Evolutionary conservation across 2,888 invertebrate genomes (phyloP), one percentile per base, ranked within the genome.

Genomic region (Drosophila putrida): DNA sequence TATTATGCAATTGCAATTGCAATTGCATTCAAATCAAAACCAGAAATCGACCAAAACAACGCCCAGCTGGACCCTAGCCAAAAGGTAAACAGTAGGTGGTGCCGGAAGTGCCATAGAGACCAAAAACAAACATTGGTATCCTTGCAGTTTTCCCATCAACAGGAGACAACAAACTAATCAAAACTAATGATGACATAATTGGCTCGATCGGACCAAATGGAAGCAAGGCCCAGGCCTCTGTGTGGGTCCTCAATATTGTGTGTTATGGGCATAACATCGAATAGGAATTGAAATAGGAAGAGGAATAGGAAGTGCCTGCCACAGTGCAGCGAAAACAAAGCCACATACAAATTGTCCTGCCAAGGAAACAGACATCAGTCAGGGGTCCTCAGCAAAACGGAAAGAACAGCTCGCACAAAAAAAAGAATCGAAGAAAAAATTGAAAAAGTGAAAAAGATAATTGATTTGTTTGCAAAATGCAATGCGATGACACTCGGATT

Each of bases 171-270:
- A 78, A 72, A 80, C 75, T 75, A 80, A 83, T 82, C 76, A 79
- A 74, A 78, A 70, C 83, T 89, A 86, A 89, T 90, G 90, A 90
- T 89, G 89, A 86, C 90, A 86, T 90, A 90, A 91, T 90, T 90
- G 87, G 82, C 87, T 82, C 85, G 75, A 80, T 86, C 55, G 50
- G 43, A 50, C 47, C 65, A 62, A 66, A 61, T 62, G 63, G 71
- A 78, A 77, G 58, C 67, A 76, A 61, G 25, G 20, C 20, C 35
- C 44, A 58, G 15, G 51, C 58, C 25, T 36, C 60, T 55, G 57
- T 70, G 62, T 71, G 58, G 51, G 57, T 49, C 50, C 50, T 54
- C 4, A 43, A 31, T 62, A 43, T 54, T 41, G 20, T 63, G 33
- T 49, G 41, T 57, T 20, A 57, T 64, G 66, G 63, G 57, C 64